These are phyloP conservation scores for Diaphora mendica DNA, from an alignment of 2,888 invertebrate genomes.

Conservation along the genomic window DNA sequence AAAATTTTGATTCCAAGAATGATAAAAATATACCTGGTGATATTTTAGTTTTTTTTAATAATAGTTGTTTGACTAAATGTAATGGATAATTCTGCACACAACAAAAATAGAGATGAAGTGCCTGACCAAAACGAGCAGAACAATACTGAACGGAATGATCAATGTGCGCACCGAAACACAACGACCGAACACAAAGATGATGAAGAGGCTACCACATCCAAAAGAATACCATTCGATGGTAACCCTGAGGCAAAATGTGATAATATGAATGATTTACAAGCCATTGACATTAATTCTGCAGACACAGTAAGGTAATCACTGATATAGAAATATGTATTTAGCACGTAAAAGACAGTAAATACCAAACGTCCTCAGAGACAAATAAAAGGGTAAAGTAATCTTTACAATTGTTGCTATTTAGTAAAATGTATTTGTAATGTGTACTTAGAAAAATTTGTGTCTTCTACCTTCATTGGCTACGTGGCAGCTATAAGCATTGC, in stretches of 20 bases:
- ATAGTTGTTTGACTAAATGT: not conserved
- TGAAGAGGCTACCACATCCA: constrained; percentile 38
- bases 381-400: not conserved
- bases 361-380: not conserved
- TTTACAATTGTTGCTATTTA: not conserved
- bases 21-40: not conserved
- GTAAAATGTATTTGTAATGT: not conserved
- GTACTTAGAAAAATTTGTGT: not conserved
- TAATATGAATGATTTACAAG: constrained; percentile 55
- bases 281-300: constrained; percentile 65
- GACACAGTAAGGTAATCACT: constrained; percentile 66
- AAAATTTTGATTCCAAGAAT: not conserved
- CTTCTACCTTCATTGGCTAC: not conserved
- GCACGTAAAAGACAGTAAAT: not conserved
- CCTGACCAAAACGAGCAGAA: constrained; percentile 5
- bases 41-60: not conserved
- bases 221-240: not conserved
- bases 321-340: not conserved
- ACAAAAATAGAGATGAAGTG: not conserved
- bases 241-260: constrained; percentile 18
- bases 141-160: constrained; percentile 12
- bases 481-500: not conserved
- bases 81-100: constrained; percentile 30
- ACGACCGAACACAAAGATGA: constrained; percentile 13
- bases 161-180: not conserved